phyloP scores from a whole-genome alignment of 2,888 invertebrate genomes.

The Lycaena phlaeas region DNA sequence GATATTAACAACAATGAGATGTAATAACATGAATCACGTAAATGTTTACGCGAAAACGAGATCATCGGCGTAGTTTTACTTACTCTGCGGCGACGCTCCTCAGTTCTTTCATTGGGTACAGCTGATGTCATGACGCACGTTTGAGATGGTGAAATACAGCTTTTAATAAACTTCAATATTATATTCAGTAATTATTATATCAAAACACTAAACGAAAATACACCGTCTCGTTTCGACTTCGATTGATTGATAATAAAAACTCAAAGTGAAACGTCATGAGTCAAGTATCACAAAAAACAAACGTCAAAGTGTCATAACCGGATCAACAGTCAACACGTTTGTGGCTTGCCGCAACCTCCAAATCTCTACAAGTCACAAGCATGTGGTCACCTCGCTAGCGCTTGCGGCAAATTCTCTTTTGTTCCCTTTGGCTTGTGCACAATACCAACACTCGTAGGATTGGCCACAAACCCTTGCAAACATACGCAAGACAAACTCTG shows the following conservation, averaged over 20 bases:
- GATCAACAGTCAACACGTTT: no score
- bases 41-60: neutral
- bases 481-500: no score
- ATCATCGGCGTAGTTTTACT: slow-evolving; percentile 19
- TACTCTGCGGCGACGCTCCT: slow-evolving; percentile 65
- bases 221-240: neutral
- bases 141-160: no score
- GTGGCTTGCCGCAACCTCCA: no score
- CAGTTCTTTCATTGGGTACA: slow-evolving; percentile 51
- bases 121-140: slow-evolving; percentile 53
- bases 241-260: neutral
- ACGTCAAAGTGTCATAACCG: neutral
- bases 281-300: neutral
- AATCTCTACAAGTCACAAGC: no score
- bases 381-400: no score
- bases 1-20: slow-evolving; percentile 16
- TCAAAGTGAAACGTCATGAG: neutral
- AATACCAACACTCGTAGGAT: no score
- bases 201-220: neutral
- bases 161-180: no score
- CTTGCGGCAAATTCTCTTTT: no score
- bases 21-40: slow-evolving; percentile 33
- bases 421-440: no score
- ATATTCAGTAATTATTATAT: no score
- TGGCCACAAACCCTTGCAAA: no score